These are phyloP conservation scores for Schizothorax lantsangensis DNA, from an alignment of 2,797 vertebrate species.

Conservation along the genomic window DNA sequence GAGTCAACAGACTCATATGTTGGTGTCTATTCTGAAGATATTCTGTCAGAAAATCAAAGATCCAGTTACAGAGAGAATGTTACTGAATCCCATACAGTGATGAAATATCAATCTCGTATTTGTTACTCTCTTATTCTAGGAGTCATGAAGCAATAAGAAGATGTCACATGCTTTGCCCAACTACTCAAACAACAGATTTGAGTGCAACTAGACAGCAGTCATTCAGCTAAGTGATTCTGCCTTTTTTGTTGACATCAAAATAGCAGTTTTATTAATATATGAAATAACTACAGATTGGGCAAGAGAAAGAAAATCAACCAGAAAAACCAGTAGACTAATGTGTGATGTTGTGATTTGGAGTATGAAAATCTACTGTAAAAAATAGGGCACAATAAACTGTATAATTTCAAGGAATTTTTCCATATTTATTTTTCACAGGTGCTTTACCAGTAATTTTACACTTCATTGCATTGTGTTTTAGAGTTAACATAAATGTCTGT, in stretches of 20 bases:
- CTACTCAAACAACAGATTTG: too few species aligned
- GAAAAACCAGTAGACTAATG: too few species aligned
- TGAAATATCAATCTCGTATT: neutral
- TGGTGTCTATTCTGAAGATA: neutral
- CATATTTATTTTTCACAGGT: too few species aligned
- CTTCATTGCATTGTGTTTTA: too few species aligned
- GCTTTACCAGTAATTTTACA: too few species aligned
- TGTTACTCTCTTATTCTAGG: neutral
- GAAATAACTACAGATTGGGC: neutral
- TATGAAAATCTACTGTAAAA: neutral
- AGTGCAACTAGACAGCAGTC: too few species aligned
- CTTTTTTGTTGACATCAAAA: neutral
- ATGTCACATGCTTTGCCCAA: too few species aligned
- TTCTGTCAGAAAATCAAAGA: neutral
- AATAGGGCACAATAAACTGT: too few species aligned
- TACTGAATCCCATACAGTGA: constrained; percentile 23
- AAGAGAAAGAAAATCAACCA: neutral
- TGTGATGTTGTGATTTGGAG: too few species aligned
- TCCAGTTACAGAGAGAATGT: neutral
- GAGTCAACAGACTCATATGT: neutral
- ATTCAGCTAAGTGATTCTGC: neutral
- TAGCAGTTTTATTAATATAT: neutral
- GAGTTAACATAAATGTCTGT: too few species aligned
- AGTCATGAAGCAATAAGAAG: neutral
- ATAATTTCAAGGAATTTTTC: too few species aligned